These are phyloP conservation scores for Drosophila fungiperda DNA, from an alignment of 2,888 invertebrate genomes.

Conservation along the genomic window DNA sequence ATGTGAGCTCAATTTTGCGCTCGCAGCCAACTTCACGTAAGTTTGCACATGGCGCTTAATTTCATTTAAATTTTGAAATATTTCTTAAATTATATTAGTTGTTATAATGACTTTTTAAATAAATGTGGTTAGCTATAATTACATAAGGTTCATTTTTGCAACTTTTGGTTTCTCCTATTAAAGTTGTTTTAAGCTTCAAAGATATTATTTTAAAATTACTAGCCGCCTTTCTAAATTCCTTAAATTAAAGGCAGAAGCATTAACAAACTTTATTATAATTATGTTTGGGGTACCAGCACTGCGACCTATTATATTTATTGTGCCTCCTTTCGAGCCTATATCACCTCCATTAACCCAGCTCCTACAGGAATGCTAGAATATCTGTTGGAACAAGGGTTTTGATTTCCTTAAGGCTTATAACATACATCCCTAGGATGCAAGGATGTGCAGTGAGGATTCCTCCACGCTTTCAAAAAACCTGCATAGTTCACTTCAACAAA, in stretches of 20 bases:
- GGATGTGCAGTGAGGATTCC: no score
- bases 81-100: not conserved
- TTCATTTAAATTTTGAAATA: not conserved
- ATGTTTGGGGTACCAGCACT: no score
- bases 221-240: not conserved
- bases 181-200: not conserved
- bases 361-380: no score
- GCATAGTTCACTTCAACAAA: no score
- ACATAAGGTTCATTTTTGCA: not conserved
- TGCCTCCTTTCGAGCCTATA: no score
- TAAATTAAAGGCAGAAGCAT: not conserved
- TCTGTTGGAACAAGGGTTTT: no score
- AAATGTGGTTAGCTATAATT: not conserved
- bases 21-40: conserved; percentile 22
- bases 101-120: not conserved
- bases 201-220: not conserved
- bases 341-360: no score
- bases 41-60: conserved; percentile 5
- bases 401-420: no score
- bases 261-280: not conserved
- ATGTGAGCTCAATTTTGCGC: not conserved
- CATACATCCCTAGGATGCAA: no score
- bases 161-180: not conserved
- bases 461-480: no score
- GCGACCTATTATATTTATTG: no score